Evolutionary conservation across 64 coral and sea anemone species (phyloP).

Genomic region (Trachythela sp.): DNA sequence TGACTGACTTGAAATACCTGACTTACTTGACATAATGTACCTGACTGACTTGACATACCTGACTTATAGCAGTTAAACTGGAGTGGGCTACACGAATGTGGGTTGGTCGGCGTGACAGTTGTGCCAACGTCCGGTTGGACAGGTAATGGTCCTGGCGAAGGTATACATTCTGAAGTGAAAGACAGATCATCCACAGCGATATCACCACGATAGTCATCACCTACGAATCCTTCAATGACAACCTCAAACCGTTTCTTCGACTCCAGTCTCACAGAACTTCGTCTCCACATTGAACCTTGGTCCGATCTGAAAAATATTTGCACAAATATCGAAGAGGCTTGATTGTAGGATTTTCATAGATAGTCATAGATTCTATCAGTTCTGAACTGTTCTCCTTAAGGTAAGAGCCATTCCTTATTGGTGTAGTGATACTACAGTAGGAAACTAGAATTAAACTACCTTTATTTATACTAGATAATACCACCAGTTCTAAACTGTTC

Average conservation of each 20-base stretch:
- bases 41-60: background rate
- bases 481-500: too few relatives aligned
- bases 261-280: background rate
- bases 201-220: background rate
- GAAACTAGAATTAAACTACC: too few relatives aligned
- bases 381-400: too few relatives aligned
- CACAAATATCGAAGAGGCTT: background rate
- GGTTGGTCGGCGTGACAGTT: background rate
- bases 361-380: too few relatives aligned
- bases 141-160: background rate
- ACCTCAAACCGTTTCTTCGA: background rate
- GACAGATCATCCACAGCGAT: conserved; percentile 35
- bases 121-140: background rate
- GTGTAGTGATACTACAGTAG: too few relatives aligned
- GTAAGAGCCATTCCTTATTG: too few relatives aligned
- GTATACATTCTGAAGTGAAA: background rate
- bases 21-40: background rate
- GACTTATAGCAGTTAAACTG: conserved; percentile 4
- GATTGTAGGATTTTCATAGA: background rate
- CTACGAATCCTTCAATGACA: conserved; percentile 20
- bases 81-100: background rate
- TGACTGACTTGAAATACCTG: too few relatives aligned
- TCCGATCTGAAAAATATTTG: background rate
- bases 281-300: background rate
- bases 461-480: too few relatives aligned